Base-by-base conservation (phyloP, 2,797 vertebrate species). In the Acipenser ruthenus region DNA sequence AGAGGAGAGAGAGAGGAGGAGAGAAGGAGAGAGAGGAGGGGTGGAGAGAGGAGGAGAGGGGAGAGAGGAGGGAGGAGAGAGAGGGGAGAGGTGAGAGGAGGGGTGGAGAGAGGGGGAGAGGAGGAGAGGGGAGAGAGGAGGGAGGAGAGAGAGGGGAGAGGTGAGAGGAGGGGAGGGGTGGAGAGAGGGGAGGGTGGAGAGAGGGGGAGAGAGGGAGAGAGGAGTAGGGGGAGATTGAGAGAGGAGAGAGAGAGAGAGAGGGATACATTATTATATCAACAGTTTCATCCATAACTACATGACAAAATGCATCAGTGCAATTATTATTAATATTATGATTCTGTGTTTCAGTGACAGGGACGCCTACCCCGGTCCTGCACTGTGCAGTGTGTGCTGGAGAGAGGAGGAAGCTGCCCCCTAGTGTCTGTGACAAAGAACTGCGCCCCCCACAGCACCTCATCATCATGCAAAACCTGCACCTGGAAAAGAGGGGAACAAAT, bases 401-500 rank as follows among this genome's bases (percentile, higher is more conserved):
- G 77, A 10, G 90, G 90, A 69, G 90, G 90, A 68, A 90, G 81
- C 62, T 65, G 50, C 5, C 83, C 86, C 62, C 74, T 75, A 11
- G 77, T 72, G 70, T 87, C 84, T 0, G 88, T 88, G 65, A 75
- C 49, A 56, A 90, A 91, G 66, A 86, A 76, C 69, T 83, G 89
- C 6, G 80, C 83, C 53, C 80, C 79, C 90, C 90, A 92, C 72
- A 85, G 78, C 0, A 71, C 75, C 69, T 69, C 68, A 82, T 92
- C 89, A 1, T 90, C 85, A 60, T 69, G 78, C 68, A 88, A 83
- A 70, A 86, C 86, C 66, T 81, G 84, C n/a, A 90, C 88, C 90
- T 92, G 76, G 10, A 84, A 80, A 70, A 92, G 91, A 0, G 85
- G 86, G 4, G 79, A 88, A 69, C 90, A 89, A 23, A 76, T 83